Percentiles rank a stretch among this genome's conserved stretches.
Conservation (phyloP, 1,140 invertebrate genomes). For the Drosophila chauvacae region DNA sequence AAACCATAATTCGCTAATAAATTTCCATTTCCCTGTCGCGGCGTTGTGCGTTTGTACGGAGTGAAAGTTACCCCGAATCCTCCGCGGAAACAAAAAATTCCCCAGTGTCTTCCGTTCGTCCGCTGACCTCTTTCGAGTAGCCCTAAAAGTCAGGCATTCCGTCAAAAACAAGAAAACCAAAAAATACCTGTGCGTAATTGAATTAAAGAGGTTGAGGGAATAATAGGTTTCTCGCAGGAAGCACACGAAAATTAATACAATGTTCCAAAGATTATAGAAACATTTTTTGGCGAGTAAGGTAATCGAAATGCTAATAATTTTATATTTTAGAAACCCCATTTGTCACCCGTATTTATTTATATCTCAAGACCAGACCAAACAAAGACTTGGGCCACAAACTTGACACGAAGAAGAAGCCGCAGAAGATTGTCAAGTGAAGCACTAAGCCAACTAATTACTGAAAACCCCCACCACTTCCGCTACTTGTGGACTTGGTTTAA, state of each 20-base stretch:
- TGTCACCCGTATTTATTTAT: no score
- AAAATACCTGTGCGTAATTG: conserved; percentile 30
- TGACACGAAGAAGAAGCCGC: background rate
- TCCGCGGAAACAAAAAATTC: background rate
- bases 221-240: background rate
- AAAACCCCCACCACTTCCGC: conserved; percentile 11
- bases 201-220: background rate
- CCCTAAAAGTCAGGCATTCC: conserved; percentile 25
- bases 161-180: background rate
- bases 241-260: background rate
- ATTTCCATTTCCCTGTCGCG: conserved; percentile 74
- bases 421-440: conserved; percentile 1
- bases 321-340: background rate
- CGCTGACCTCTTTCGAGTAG: background rate
- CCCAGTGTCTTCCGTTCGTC: conserved; percentile 1
- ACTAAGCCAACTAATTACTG: conserved; percentile 20
- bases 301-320: background rate
- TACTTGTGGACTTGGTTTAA: conserved; percentile 22
- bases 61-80: conserved; percentile 65
- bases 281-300: no score
- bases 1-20: conserved; percentile 82
- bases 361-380: conserved; percentile 6
- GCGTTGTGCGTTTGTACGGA: conserved; percentile 51
- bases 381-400: conserved; percentile 66
- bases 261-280: no score